Conservation (phyloP, 2,113 vertebrate genomes). For the Campylorhamphus procurvoides region DNA sequence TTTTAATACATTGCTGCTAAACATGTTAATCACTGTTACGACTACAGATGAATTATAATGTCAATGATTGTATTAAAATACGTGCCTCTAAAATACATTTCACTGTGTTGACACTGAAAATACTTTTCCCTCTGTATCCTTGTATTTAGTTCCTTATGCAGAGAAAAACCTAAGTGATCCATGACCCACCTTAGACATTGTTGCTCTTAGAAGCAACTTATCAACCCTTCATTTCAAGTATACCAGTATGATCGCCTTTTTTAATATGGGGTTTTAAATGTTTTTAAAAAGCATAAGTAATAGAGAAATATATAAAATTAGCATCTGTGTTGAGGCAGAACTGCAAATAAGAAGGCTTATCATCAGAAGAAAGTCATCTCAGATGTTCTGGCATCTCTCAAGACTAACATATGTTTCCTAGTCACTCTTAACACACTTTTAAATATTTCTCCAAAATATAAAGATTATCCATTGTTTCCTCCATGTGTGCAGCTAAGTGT, state of each 20-base stretch:
- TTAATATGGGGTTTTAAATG: not conserved
- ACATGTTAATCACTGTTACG: not conserved
- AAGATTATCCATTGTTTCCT: not conserved
- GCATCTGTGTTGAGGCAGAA: not conserved
- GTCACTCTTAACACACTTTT: not conserved
- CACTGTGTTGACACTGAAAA: not conserved
- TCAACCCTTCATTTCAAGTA: not conserved
- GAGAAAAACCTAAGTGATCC: not conserved
- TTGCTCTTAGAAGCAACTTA: not conserved
- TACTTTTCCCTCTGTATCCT: not conserved
- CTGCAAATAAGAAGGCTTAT: not conserved
- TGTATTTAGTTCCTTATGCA: not conserved
- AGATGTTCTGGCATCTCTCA: not conserved
- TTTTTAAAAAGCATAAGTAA: not conserved
- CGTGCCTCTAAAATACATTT: not conserved
- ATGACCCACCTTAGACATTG: not conserved
- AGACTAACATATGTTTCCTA: not conserved
- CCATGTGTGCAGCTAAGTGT: not conserved
- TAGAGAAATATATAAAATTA: not conserved
- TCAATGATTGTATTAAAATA: not conserved
- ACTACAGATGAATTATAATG: not conserved
- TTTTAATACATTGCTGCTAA: not conserved
- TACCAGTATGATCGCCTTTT: not conserved
- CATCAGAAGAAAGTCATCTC: not conserved
- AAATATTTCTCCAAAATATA: not conserved